Conservation (phyloP, 2,888 invertebrate genomes). For the Agelastica alni region DNA sequence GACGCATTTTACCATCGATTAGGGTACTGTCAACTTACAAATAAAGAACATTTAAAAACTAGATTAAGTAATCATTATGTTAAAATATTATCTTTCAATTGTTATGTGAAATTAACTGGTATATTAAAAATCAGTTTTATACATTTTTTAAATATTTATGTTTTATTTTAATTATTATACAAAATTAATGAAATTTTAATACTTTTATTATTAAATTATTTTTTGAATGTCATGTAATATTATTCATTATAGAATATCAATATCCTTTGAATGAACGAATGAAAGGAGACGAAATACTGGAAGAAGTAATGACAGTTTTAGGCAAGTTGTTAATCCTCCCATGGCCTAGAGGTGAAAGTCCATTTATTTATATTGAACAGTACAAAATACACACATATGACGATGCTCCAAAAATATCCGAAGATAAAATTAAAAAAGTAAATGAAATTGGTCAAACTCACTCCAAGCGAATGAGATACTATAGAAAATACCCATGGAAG, state of each 20-base stretch:
- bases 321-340: slow-evolving; percentile 45
- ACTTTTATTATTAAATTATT: too few species aligned
- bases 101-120: too few species aligned
- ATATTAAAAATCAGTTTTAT: too few species aligned
- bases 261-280: slow-evolving; percentile 5
- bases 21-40: too few species aligned
- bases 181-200: too few species aligned
- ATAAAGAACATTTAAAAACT: too few species aligned
- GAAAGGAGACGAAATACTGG: slow-evolving; percentile 32
- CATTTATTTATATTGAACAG: slow-evolving; percentile 52
- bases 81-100: too few species aligned
- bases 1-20: too few species aligned
- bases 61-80: too few species aligned
- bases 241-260: slow-evolving; percentile 9
- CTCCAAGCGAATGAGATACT: slow-evolving; percentile 62
- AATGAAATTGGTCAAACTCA: slow-evolving; percentile 32
- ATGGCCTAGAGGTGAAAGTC: slow-evolving; percentile 49
- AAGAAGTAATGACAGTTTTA: slow-evolving; percentile 35
- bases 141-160: too few species aligned
- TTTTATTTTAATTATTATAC: too few species aligned
- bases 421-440: not conserved
- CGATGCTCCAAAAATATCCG: not conserved
- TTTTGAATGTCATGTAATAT: too few species aligned
- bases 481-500: slow-evolving; percentile 67
- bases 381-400: slow-evolving; percentile 3